Conservation (phyloP, 2,113 vertebrate genomes). For the Telmatochromis sp. region DNA sequence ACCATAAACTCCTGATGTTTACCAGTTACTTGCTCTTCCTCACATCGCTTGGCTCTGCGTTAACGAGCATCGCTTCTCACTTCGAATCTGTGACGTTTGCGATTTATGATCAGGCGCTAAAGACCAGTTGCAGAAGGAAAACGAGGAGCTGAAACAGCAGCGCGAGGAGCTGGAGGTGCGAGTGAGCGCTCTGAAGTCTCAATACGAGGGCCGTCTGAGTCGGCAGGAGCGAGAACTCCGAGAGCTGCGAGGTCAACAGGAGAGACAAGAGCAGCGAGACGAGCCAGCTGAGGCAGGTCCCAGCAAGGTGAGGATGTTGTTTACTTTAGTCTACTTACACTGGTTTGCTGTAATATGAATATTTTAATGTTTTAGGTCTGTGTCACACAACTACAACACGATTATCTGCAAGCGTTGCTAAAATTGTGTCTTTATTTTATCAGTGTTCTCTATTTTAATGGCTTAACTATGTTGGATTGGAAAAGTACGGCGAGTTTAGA, state of each 20-base stretch:
- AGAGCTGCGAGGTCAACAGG: constrained; percentile 85
- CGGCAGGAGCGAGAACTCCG: constrained; percentile 88
- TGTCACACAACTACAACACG: fast-evolving
- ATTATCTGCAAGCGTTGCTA: background rate
- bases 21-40: background rate
- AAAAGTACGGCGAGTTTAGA: background rate
- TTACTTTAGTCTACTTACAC: background rate
- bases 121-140: constrained; percentile 86
- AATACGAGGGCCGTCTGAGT: constrained; percentile 90
- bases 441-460: background rate
- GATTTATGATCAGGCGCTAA: constrained; percentile 71
- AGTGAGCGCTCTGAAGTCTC: constrained; percentile 89
- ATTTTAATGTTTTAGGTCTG: background rate
- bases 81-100: background rate
- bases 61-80: background rate
- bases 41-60: background rate
- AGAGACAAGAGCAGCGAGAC: constrained; percentile 91
- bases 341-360: fast-evolving
- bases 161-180: constrained; percentile 90
- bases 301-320: constrained; percentile 75
- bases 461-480: background rate
- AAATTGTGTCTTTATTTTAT: background rate
- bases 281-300: constrained; percentile 82
- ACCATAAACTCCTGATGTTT: background rate
- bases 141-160: constrained; percentile 89